Evolutionary conservation across 64 coral and sea anemone genomes (phyloP), one percentile per base, ranked within the genome.

Genomic region (Montipora capricornis): DNA sequence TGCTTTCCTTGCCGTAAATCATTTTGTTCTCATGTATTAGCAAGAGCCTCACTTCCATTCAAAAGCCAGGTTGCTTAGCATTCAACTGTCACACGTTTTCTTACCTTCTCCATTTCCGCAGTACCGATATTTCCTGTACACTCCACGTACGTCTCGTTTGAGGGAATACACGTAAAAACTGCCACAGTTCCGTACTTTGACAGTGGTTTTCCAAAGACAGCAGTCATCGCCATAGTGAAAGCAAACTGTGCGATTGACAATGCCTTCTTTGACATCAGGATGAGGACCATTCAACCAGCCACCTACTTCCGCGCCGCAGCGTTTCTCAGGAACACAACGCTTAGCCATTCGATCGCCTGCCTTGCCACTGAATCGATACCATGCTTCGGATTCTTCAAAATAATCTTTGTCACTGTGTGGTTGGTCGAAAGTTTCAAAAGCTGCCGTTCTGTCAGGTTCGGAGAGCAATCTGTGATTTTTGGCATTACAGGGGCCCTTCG

Each of bases 91-190:
- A 37, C 37, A 37, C 37, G 1, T 57, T 57, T 24, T 7, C 17
- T 81, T 62, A 81, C 79, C 79, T 81, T 59, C 20, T 58, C 55
- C 55, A 46, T 81, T 81, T 14, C 79, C 79, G 6, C 79, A 81
- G 53, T 81, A 81, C 12, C 79, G 79, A n/a, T 60, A 81, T 3
- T 61, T 81, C 49, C 20, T 19, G 53, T 81, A 81, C 20, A 52
- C 79, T 61, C 79, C 79, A 14, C 8, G 3, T 4, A 61, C 51
- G 4, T 60, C n/a, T 59, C 79, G 57, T 13, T 61, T 81, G 8
- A 81, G 50, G 6, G 13, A 52, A 61, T 59, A 81, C 53, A 81
- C 7, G 51, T 60, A 81, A n/a, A 62, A 81, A 14, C 22, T 49
- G n/a, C 79, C 17, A 16, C 79, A 81, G 24, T 81, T 81, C 60